Evolutionary conservation across 2,888 invertebrate genomes (phyloP), one percentile per base, ranked within the genome.

Genomic region (Lasius fuliginosus): DNA sequence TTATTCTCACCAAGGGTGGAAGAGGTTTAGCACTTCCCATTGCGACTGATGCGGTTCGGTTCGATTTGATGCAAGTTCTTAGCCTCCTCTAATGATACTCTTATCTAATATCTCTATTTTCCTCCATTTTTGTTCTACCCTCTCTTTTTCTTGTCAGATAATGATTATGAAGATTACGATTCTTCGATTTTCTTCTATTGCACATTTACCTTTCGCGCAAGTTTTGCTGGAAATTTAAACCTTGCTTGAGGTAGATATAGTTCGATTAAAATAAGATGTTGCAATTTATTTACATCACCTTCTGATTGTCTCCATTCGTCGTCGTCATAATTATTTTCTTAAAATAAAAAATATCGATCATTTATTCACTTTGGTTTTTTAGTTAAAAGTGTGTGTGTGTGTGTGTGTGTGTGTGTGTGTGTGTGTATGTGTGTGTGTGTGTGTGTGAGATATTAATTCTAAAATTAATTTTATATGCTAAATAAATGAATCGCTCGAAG

Each of bases 151-250:
- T 58, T 74, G n/a, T 74, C 40, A 33, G 27, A 12, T 89, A 88
- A 89, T 86, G 27, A 12, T 89, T 87, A 89, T 86, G 87, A 91
- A 91, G 87, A 88, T 90, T 88, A 85, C 91, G 88, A 82, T 84
- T 82, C 86, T 82, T 87, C 84, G 84, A 82, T 71, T 86, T 86
- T 86, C 84, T 87, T 65, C 83, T 9, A 53, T 40, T 60, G 65
- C 77, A 69, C 23, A 49, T 36, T 53, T 79, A 46, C 33, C 71
- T 71, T 71, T 33, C 71, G 58, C 71, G 30, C 33, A 46, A 68
- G 69, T 69, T 79, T 69, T 40, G 42, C 69, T 42, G 76, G 56
- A 56, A 77, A 67, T 77, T 77, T 77, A 67, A 77, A 56, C 77
- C 67, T 56, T 67, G 76, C 76, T 53, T 53, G 18, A 33, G 68